Base-by-base conservation (phyloP, 2,113 vertebrate genomes). In the Melanerpes aurifrons region DNA sequence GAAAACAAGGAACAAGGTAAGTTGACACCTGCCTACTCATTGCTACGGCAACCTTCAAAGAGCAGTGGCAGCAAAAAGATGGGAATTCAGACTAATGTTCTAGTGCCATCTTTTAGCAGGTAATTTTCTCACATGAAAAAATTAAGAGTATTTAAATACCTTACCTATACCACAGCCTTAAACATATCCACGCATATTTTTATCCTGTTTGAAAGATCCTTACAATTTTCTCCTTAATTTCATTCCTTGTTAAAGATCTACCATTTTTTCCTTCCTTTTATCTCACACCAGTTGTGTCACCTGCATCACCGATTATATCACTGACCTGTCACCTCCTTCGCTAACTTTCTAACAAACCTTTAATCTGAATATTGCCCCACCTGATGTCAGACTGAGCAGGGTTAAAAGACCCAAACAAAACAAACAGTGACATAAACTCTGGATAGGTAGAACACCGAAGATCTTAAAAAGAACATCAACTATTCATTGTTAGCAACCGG, bases 401-500 rank as follows among this genome's bases (percentile, higher is more conserved):
- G 24, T 5, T 53, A 12, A 54, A 82, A 90, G 74, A 85, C 54
- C 2, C 5, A 53, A 12, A 18, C 21, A 31, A 32, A 59, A 35
- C 35, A 17, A 9, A 32, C 66, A 78, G 12, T 35, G 47, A 71
- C 17, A 50, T 20, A 40, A 77, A 50, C 72, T 24, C 24, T 12
- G 53, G 21, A 61, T 1, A 67, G 37, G 53, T 53, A 85, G 32
- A 79, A 66, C 5, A 76, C 4, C 57, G 53, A 76, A 43, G 48
- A 63, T 19, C 19, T 32, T 43, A 61, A 75, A 18, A 80, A 14
- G 21, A 58, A 14, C 26, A 54, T 26, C 11, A 35, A 3, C 22
- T 48, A 6, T 3, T 32, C 76, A 80, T 0, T 10, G 35, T 35
- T 0, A 78, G 12, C 1, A n/a, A 43, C 29, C 43, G 25, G 50